A percentile compares a stretch with the other conserved stretches of the same genome.
phyloP scores from a whole-genome alignment of 2,797 vertebrate genomes.

The Arrhamphus sclerolepis region DNA sequence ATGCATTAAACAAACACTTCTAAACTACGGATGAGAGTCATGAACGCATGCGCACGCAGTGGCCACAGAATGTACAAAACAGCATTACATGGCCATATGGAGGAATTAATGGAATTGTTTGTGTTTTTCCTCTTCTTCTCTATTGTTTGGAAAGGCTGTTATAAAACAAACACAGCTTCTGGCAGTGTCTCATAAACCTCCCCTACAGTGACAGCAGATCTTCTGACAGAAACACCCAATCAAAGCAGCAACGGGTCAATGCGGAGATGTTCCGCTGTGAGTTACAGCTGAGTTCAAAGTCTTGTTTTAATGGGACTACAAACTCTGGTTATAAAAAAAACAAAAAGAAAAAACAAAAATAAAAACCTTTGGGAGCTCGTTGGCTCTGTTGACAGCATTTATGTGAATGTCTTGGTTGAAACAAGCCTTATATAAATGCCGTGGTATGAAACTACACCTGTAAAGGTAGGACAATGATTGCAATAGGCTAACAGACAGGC shows the following conservation, averaged over 20 bases:
- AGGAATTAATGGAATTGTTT: constrained; percentile 65
- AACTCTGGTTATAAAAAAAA: constrained; percentile 61
- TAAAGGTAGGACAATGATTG: constrained; percentile 48
- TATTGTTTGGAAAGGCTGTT: constrained; percentile 67
- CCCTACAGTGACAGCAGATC: constrained; percentile 45
- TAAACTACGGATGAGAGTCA: constrained; percentile 21
- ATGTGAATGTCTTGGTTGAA: constrained; percentile 24
- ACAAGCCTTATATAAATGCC: too few species aligned
- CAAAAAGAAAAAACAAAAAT: too few species aligned
- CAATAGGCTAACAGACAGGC: constrained; percentile 11
- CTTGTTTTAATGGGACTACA: constrained; percentile 77
- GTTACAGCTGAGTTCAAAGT: constrained; percentile 64
- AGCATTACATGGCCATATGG: constrained; percentile 44
- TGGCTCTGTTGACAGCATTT: constrained; percentile 47
- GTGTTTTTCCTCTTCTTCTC: constrained; percentile 42
- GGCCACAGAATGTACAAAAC: constrained; percentile 32
- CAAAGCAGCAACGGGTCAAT: constrained; percentile 70
- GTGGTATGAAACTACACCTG: too few species aligned
- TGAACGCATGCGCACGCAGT: constrained; percentile 5
- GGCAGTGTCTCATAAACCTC: constrained; percentile 66
- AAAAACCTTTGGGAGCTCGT: constrained; percentile 46
- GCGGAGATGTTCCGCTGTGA: constrained; percentile 67
- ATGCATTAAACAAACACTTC: constrained; percentile 37
- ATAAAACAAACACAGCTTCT: constrained; percentile 70
- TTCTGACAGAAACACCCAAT: constrained; percentile 76